Base-by-base conservation (phyloP, 1,140 invertebrate species). In the Ceratosolen fusciceps region DNA sequence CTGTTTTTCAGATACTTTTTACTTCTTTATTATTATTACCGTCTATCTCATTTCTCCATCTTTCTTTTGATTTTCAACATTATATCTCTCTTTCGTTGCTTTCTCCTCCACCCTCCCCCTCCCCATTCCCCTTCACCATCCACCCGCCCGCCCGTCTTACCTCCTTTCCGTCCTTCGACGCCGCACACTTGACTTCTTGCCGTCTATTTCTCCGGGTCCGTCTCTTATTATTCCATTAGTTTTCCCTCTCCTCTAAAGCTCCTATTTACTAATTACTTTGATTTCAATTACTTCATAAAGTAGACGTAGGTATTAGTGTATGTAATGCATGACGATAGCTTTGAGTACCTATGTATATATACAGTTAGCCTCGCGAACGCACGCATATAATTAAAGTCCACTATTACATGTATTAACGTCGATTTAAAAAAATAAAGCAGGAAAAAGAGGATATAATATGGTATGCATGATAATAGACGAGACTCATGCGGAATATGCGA, bases 1-100 rank as follows among this genome's bases (percentile, higher is more conserved):
- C 37, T 21, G 29, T 74, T 47, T 26, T 21, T 62, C 24, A 26
- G 14, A 10, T 62, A 43, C 24, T 26, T 47, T 37, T 73, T 54
- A 21, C 26, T 58, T 49, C 31, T 73, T 73, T 58, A 39, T 58
- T 56, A 56, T 73, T 58, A 39, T 58, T 56, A 56, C n/a, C 14
- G n/a, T 62, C 4, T 31, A n/a, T 37, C 1, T 43, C 26, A 54
- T 43, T 39, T 43, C 19, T 56, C 21, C 52, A 39, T 73, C 12
- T 43, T 74, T 26, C 34, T 2, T 21, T 56, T 72, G 19, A n/a
- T 34, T 56, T 56, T 60, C 10, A 52, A 52, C 19, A 5, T n/a
- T n/a, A n/a, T 52, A 16, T 37, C 60, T 37, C 60, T 21, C 60
- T 37, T 12, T 65, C 60, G 19, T 9, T 37, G 2, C 10, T 12